Evolutionary conservation across 2,888 invertebrate species (phyloP), one percentile per base, ranked within the genome.

Genomic region (Spisula solida): DNA sequence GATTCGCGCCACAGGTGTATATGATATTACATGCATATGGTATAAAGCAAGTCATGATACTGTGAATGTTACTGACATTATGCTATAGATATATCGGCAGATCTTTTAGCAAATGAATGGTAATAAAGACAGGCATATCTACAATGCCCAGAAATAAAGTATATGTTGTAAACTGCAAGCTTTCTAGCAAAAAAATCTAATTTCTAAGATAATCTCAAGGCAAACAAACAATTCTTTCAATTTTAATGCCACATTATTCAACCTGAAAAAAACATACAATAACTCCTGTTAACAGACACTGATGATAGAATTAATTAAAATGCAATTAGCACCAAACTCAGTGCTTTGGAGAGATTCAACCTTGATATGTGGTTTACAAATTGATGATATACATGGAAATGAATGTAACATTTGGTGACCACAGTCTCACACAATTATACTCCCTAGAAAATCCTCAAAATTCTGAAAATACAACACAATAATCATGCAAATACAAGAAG

Each of bases 301-400:
- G 60, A 25, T 41, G 41, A 56, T 25, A 25, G 25, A 66, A 12
- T 66, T 6, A 66, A 25, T 66, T 66, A 66, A 66, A n/a, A 66
- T 25, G 25, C 60, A 66, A 25, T 66, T 66, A 66, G 60, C 60
- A 66, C 60, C 60, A 66, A 25, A 25, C 25, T 66, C 60, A 66
- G 60, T 66, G 60, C 60, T 66, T n/a, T 66, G 60, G 60, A 66
- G 60, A 66, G 60, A 66, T 66, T 66, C 60, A 66, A 66, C 25
- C 60, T 66, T 66, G 60, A 66, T 66, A 66, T 66, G 60, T 66
- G 60, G 60, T 66, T 66, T 66, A 66, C 60, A 66, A n/a, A 25
- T 25, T 20, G 25, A 60, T 66, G 25, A 25, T 25, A 25, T 56
- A 56, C 47, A 47, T 8, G 60, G 25, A 25, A 25, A 66, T 41